A percentile compares a stretch with the other conserved stretches of the same genome.
These are phyloP conservation scores for Calidris pugnax DNA, from an alignment of 2,113 vertebrate species.

Conservation along the genomic window DNA sequence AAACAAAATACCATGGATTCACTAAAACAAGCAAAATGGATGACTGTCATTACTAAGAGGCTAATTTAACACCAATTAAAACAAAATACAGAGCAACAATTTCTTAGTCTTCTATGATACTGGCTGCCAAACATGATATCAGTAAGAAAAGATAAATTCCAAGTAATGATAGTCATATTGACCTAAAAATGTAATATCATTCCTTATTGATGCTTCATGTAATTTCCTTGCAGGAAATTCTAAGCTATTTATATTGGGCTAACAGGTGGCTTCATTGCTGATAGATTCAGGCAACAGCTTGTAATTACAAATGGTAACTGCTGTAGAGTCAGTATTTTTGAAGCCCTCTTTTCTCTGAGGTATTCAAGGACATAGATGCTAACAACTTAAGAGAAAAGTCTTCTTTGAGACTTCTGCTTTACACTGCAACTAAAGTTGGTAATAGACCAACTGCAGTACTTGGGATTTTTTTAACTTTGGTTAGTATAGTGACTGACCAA, in stretches of 20 bases:
- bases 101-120: not conserved
- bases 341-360: not conserved
- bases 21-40: not conserved
- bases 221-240: constrained; percentile 63
- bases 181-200: constrained; percentile 37
- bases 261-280: constrained; percentile 45
- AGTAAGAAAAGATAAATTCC: constrained; percentile 46
- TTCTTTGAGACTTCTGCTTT: not conserved
- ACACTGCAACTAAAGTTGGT: not conserved
- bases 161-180: constrained; percentile 43
- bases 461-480: not conserved
- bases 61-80: constrained; percentile 35
- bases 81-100: constrained; percentile 41
- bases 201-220: constrained; percentile 41
- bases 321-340: not conserved
- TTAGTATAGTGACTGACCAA: not conserved
- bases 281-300: constrained; percentile 26
- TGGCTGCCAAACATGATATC: constrained; percentile 23
- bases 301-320: constrained; percentile 41
- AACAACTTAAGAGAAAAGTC: not conserved
- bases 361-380: constrained; percentile 8
- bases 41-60: not conserved
- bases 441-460: not conserved
- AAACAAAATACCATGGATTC: not conserved
- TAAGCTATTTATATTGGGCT: constrained; percentile 45